phyloP scores from a whole-genome alignment of 2,797 vertebrate species.

The Enteromius anoplus region DNA sequence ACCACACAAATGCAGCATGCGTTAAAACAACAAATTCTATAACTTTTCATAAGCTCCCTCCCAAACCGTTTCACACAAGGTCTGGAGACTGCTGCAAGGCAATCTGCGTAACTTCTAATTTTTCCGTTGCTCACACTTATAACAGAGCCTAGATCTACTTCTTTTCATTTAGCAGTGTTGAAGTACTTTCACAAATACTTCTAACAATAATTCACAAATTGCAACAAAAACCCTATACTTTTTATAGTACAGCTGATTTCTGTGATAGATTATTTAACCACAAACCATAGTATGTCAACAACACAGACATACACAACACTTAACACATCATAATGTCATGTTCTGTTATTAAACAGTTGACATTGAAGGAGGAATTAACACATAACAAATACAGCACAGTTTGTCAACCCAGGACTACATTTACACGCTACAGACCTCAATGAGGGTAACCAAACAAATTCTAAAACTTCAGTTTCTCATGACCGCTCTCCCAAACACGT shows the following conservation, averaged over 20 bases:
- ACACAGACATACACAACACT: too few species aligned
- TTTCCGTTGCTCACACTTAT: too few species aligned
- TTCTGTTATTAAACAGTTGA: too few species aligned
- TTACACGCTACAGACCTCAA: not conserved
- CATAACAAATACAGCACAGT: not conserved
- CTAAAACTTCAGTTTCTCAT: not conserved
- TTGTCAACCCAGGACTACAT: not conserved
- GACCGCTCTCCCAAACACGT: not conserved
- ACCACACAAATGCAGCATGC: not conserved
- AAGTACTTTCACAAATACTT: not conserved
- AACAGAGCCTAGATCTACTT: not conserved
- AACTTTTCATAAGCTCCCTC: not conserved
- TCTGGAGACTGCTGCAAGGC: not conserved
- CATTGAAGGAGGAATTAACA: not conserved
- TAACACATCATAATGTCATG: too few species aligned
- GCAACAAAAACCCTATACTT: not conserved
- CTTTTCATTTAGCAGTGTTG: not conserved
- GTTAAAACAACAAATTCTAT: not conserved
- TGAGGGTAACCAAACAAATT: not conserved
- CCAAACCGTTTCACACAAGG: not conserved
- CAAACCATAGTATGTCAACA: not conserved
- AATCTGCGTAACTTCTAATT: not conserved
- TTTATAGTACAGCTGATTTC: too few species aligned
- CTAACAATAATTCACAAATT: not conserved
- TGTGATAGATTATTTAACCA: not conserved